These are phyloP conservation scores for Ficedula albicollis DNA, from an alignment of 2,797 vertebrate species.

Conservation along the genomic window DNA sequence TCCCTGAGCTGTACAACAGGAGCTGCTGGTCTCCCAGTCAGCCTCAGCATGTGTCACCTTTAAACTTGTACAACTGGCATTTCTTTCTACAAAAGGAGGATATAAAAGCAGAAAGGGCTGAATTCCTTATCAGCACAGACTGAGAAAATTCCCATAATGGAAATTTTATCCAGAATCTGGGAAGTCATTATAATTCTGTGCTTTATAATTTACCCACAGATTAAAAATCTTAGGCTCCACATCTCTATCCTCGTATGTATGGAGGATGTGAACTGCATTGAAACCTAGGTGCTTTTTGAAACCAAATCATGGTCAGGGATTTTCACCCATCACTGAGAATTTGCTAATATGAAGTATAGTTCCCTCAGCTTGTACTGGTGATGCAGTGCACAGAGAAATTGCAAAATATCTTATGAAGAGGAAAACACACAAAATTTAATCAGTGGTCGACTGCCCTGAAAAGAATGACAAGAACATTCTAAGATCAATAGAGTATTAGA, in stretches of 20 bases:
- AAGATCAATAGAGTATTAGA: constrained; percentile 32
- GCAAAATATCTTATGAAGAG: neutral
- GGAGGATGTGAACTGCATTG: neutral
- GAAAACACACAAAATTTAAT: constrained; percentile 2
- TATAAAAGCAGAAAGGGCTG: neutral
- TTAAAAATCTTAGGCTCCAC: neutral
- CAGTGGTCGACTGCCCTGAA: neutral
- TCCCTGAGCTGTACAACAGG: neutral
- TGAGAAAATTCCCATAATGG: neutral
- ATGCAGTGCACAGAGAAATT: neutral
- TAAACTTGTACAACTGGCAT: neutral
- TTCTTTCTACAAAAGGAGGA: neutral
- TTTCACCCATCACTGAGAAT: neutral
- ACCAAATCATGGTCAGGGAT: neutral
- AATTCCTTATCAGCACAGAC: neutral
- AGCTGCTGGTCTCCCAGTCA: neutral
- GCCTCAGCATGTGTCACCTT: neutral
- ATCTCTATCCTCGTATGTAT: neutral
- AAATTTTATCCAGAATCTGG: neutral
- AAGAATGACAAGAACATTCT: constrained; percentile 1
- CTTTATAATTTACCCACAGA: neutral
- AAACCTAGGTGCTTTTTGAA: neutral
- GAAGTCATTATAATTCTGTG: neutral
- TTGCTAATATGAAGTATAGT: neutral
- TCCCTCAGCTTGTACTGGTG: neutral